Percentiles rank a stretch among this genome's conserved stretches.
Conservation (phyloP, 2,113 vertebrate species). For the Aphelocoma coerulescens region DNA sequence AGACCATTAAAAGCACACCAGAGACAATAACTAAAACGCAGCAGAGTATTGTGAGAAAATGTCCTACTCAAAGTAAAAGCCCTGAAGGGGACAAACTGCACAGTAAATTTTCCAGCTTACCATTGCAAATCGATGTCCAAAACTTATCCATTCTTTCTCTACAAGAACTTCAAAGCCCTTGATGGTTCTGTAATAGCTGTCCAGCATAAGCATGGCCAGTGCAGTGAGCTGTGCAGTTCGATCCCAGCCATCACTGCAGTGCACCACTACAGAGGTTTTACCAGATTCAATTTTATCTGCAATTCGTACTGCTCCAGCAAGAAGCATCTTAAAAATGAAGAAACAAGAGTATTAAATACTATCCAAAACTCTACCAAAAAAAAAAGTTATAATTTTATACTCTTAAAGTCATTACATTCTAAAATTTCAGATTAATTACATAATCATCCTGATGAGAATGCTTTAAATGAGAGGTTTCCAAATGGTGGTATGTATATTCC, state of each 20-base stretch:
- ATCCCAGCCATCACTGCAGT: conserved; percentile 97
- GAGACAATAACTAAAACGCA: not conserved
- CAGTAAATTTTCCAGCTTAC: conserved; percentile 66
- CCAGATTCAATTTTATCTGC: conserved; percentile 91
- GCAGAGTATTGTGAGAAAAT: not conserved
- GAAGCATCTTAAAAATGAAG: conserved; percentile 76
- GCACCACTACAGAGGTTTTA: conserved; percentile 93
- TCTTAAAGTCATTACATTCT: not conserved
- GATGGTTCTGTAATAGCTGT: conserved; percentile 91
- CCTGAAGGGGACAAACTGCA: not conserved
- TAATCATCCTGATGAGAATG: not conserved
- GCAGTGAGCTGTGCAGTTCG: conserved; percentile 92
- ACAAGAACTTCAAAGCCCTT: conserved; percentile 91
- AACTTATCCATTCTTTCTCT: conserved; percentile 97
- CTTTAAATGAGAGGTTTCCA: not conserved
- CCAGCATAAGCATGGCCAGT: conserved; percentile 95
- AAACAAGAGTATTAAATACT: not conserved
- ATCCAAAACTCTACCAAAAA: not conserved
- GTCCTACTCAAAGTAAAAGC: not conserved
- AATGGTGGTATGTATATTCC: not conserved
- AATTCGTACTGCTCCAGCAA: conserved; percentile 87
- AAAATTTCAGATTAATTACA: not conserved
- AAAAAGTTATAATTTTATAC: not conserved
- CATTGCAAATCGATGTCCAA: conserved; percentile 91
- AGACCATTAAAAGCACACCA: not conserved